These are phyloP conservation scores for Amazona guildingii DNA, from an alignment of 2,113 vertebrate genomes.

Conservation along the genomic window DNA sequence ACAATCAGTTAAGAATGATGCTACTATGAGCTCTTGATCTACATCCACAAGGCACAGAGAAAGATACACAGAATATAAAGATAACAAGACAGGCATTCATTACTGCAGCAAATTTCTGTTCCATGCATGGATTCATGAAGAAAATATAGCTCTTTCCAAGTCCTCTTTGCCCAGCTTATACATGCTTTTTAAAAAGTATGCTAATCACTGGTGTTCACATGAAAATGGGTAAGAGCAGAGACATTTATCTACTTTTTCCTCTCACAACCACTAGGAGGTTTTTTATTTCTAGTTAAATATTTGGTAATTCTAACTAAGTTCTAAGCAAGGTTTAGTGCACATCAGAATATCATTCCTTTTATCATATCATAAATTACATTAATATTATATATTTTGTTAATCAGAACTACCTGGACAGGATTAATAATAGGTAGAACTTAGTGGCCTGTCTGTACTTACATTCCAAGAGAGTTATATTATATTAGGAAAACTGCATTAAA, in stretches of 20 bases:
- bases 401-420: neutral
- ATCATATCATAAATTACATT: neutral
- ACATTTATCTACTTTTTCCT: neutral
- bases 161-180: neutral
- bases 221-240: neutral
- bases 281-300: neutral
- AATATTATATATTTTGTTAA: neutral
- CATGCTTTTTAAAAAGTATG: neutral
- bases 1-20: neutral
- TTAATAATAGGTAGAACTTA: neutral
- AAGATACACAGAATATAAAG: neutral
- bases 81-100: neutral
- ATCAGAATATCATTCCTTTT: neutral
- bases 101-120: neutral
- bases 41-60: neutral
- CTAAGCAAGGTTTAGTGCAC: neutral
- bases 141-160: neutral
- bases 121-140: rapidly evolving
- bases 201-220: neutral
- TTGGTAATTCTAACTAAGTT: neutral
- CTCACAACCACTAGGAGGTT: neutral
- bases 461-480: neutral
- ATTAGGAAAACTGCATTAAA: neutral
- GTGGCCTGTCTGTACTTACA: neutral
- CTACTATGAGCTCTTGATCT: neutral